Conservation (phyloP, 2,888 invertebrate species). For the Allophyes oxyacanthae region DNA sequence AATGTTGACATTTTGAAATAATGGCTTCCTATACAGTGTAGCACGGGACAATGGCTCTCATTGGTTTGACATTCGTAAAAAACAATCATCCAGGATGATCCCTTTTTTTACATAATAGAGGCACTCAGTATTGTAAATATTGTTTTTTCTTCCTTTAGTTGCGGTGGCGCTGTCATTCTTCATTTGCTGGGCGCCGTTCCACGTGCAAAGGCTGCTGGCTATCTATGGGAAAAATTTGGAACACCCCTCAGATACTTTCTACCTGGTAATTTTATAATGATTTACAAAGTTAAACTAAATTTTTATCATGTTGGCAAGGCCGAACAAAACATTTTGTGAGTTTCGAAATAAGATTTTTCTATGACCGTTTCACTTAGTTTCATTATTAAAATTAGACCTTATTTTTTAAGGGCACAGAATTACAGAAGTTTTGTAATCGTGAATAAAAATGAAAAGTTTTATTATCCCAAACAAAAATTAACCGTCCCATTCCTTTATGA, state of each 20-base stretch:
- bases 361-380: not conserved
- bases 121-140: slow-evolving; percentile 10
- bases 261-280: slow-evolving; percentile 68
- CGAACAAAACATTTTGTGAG: not conserved
- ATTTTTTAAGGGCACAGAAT: too few species aligned
- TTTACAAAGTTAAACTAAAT: slow-evolving; percentile 14
- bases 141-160: slow-evolving; percentile 86
- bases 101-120: too few species aligned
- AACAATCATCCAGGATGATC: too few species aligned
- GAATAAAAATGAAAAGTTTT: not conserved
- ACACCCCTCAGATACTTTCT: slow-evolving; percentile 82
- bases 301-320: slow-evolving; percentile 6
- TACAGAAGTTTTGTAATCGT: not conserved
- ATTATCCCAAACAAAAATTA: slow-evolving; percentile 4
- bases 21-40: too few species aligned
- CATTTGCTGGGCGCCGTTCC: slow-evolving; percentile 97
- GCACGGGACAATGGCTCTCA: too few species aligned
- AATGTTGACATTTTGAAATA: too few species aligned
- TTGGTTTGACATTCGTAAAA: too few species aligned
- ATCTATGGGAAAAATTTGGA: slow-evolving; percentile 90
- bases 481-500: slow-evolving; percentile 9
- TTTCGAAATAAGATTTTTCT: not conserved
- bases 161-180: slow-evolving; percentile 95
- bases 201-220: slow-evolving; percentile 96
- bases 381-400: slow-evolving; percentile 1